phyloP scores from a whole-genome alignment of 2,113 vertebrate species.

The Epinephelus cyanopodus region DNA sequence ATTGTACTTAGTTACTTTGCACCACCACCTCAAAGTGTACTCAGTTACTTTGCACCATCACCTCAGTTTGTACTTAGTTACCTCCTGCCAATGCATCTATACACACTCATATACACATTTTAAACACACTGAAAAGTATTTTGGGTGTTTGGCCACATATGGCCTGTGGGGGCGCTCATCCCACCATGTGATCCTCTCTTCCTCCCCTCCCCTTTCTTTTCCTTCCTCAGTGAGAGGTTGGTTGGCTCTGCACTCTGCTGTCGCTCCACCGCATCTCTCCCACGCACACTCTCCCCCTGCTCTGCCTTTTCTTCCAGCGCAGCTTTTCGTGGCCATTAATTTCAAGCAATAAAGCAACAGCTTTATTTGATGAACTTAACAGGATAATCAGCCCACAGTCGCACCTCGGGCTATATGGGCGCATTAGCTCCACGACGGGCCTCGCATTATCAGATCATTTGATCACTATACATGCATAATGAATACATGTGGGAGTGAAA shows the following conservation, averaged over 20 bases:
- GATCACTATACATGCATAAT: constrained; percentile 77
- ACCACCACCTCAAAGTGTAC: neutral
- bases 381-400: constrained; percentile 72
- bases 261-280: constrained; percentile 30
- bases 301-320: neutral
- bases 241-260: constrained; percentile 45
- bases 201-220: constrained; percentile 26
- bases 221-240: constrained; percentile 69
- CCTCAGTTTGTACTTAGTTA: no score
- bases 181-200: constrained; percentile 8
- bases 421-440: constrained; percentile 55
- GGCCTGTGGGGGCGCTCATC: constrained; percentile 66
- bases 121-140: neutral
- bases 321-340: constrained; percentile 62
- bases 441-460: constrained; percentile 74
- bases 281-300: neutral
- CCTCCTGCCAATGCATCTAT: no score
- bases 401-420: constrained; percentile 65
- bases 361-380: constrained; percentile 80
- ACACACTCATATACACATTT: neutral
- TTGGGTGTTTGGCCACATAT: neutral
- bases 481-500: constrained; percentile 71
- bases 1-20: no score
- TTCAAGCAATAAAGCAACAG: constrained; percentile 59
- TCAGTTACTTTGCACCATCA: no score